Base-by-base conservation (phyloP, 2,888 invertebrate species). In the Leucophenga maculata region DNA sequence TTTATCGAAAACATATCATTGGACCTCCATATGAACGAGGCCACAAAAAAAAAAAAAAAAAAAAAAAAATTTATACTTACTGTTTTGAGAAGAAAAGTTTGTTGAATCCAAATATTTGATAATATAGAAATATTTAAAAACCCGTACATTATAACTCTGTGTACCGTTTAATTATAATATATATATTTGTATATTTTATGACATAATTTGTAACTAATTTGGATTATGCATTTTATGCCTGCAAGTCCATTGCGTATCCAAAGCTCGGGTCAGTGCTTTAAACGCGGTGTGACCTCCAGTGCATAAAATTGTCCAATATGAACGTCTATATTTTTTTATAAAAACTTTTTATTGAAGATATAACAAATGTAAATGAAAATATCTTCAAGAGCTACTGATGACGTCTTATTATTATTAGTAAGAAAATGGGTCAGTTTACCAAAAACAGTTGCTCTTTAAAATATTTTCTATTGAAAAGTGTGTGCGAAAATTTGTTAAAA, bases 371-470 rank as follows among this genome's bases (percentile, higher is more conserved):
- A 62, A 4, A 11, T 67, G 16, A 3, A n/a, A 83, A 81, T 81
- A 84, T 82, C 75, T 74, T 68, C 77, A 79, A 76, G 69, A 77
- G 82, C 78, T 79, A 68, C 26, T 54, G 76, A 77, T 78, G 20
- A 32, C 65, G 62, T 73, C 74, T 8, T 39, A 11, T 6, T 6
- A 11, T 6, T 6, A 39, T 39, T 26, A 26, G 4, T 26, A 26
- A 26, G 39, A 39, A 14, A 26, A 16, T 16, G 60, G 60, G 60
- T 60, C 60, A 60, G 60, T 32, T 20, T 11, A 60, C 9, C 16
- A 16, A 31, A 16, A 50, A 11, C 32, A 52, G 13, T 26, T 54
- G 14, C 6, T 22, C 44, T 62, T 44, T 20, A 18, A 62, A 32
- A 18, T 32, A 32, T 39, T 32, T 32, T n/a, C 6, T 46, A 20